A percentile compares a stretch with the other conserved stretches of the same genome.
These are phyloP conservation scores for Setophaga coronata DNA, from an alignment of 2,113 vertebrate genomes.

Conservation along the genomic window DNA sequence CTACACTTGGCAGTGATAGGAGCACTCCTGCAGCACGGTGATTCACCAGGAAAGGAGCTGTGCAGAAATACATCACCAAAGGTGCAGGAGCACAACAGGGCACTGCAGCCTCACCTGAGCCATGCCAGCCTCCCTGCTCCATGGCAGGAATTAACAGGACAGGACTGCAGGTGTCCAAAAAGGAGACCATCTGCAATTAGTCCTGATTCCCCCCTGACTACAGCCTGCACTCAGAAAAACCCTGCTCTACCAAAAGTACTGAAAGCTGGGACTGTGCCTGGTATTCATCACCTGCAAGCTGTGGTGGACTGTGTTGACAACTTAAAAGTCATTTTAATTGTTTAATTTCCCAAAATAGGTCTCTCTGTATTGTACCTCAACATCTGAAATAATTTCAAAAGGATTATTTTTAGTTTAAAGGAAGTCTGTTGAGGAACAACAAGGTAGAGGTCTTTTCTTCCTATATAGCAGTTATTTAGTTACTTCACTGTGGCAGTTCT, in stretches of 20 bases:
- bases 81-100: not conserved
- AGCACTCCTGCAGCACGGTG: not conserved
- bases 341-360: not conserved
- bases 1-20: conserved; percentile 13
- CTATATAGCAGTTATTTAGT: not conserved
- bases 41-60: not conserved
- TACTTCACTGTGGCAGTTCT: not conserved
- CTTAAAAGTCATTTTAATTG: not conserved
- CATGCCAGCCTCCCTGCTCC: not conserved
- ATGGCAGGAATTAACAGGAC: not conserved
- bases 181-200: not conserved
- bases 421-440: not conserved
- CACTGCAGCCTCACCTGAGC: not conserved
- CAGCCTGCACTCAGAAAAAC: not conserved
- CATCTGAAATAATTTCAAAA: not conserved
- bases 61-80: not conserved
- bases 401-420: not conserved
- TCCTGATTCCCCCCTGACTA: not conserved
- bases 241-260: not conserved
- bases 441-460: not conserved
- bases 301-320: not conserved
- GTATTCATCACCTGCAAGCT: not conserved
- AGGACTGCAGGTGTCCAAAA: not conserved
- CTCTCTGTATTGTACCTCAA: not conserved
- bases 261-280: not conserved